Evolutionary conservation across 2,888 invertebrate genomes (phyloP), one percentile per base, ranked within the genome.

Genomic region (Dastarcus helophoroides): DNA sequence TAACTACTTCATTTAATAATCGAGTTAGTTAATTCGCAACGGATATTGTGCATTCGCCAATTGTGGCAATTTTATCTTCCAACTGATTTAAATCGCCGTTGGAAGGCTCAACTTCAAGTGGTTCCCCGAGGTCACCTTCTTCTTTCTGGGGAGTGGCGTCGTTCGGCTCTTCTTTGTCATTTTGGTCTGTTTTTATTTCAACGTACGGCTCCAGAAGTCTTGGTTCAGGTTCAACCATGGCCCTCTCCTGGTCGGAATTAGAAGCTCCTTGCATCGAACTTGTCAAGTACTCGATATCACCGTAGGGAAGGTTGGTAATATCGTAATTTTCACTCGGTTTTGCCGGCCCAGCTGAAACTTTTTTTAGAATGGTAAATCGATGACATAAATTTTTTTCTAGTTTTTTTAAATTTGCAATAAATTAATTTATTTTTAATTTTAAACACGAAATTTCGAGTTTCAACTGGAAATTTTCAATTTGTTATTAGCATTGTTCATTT

Each of bases 41-140:
- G 3, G 53, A 51, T 33, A 54, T 49, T 4, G 54, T 54, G 37
- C 53, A 53, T 33, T 54, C 52, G n/a, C 54, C 54, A 35, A 54
- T 52, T 38, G 46, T 46, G 3, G 45, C 48, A 22, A 52, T 42
- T 23, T 39, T 47, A 25, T 43, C 49, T 36, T 52, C 53, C 16
- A 51, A 27, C 23, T 35, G 31, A 9, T 23, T 35, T 2, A 35
- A 28, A 22, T 29, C 19, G 8, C 25, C 17, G 15, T 26, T 7
- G 12, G 7, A 16, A 9, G n/a, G 7, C 19, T 11, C 11, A 7
- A 25, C 14, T 8, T 29, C 16, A 10, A 5, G 9, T 14, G 10
- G 6, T 9, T 33, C 33, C 8, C 7, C 9, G n/a, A 32, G 23
- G 12, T 27, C 33, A 13, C 24, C 15, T 12, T 31, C 7, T n/a